Evolutionary conservation across 2,113 vertebrate genomes (phyloP).

Genomic region (Pristiophorus japonicus): DNA sequence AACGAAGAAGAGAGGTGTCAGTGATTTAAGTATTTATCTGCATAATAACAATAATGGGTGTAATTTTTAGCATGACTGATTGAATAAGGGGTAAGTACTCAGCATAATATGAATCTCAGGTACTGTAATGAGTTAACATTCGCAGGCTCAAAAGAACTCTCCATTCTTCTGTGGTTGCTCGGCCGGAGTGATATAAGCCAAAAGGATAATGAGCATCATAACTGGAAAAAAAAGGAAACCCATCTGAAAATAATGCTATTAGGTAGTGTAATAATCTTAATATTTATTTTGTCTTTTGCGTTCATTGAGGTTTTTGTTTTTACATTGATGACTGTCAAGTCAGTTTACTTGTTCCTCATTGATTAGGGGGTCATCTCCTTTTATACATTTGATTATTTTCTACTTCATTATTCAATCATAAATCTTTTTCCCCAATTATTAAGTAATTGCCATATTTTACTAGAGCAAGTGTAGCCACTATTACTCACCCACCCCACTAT

Average conservation of each 20-base stretch:
- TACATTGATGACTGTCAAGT: not conserved
- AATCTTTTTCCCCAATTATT: not conserved
- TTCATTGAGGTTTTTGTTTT: not conserved
- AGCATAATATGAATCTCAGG: not conserved
- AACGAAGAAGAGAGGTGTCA: too few relatives aligned
- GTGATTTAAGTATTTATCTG: too few relatives aligned
- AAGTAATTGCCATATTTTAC: not conserved
- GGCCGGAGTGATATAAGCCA: not conserved
- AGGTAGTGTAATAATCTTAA: too few relatives aligned
- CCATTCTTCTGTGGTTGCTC: not conserved
- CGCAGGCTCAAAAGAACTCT: not conserved
- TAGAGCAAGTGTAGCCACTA: not conserved
- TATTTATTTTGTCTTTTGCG: too few relatives aligned
- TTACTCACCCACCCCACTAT: not conserved
- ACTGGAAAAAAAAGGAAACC: not conserved
- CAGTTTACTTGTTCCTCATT: too few relatives aligned
- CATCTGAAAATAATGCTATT: not conserved
- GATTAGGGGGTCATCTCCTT: not conserved
- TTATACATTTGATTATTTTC: not conserved
- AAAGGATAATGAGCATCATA: not conserved
- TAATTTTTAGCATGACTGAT: too few relatives aligned
- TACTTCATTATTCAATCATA: not conserved
- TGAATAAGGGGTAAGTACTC: not conserved
- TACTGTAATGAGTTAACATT: not conserved
- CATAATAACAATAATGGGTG: too few relatives aligned